Evolutionary conservation across 2,888 invertebrate genomes (phyloP), one percentile per base, ranked within the genome.

Genomic region (Hecatera dysodea): DNA sequence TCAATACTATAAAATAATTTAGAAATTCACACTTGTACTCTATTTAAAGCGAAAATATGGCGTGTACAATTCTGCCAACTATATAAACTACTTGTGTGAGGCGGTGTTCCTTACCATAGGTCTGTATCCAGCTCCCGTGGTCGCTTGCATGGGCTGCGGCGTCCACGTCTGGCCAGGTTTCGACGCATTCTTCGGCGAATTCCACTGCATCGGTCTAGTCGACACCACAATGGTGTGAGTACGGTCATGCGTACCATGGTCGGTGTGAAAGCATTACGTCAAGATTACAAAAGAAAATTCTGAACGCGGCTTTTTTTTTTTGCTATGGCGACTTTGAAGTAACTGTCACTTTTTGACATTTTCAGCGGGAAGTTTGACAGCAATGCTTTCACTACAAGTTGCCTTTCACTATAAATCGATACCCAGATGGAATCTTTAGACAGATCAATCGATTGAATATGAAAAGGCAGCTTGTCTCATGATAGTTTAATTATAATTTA

Each of bases 61-160:
- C 72, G 75, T 83, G 80, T 75, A 66, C 73, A 76, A 71, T 73
- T 83, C 72, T 74, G 72, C 61, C 62, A 72, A 63, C 55, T 70
- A 61, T 55, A 19, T 24, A 22, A 56, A 66, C 78, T 79, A 79
- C 75, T 42, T 72, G 57, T 60, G 53, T 70, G 29, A 66, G 67
- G 67, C 56, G 12, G 72, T 78, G 68, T 73, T 64, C 82, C 97
- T 97, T 96, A 98, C 98, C 98, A 98, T 98, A 75, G 98, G 98
- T 93, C 98, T 97, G 95, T 98, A 98, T 86, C 98, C 98, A 77
- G 97, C 98, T 87, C 98, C 98, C 70, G 98, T 98, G 79, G 98
- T 98, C 74, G 98, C 98, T 87, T 98, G 98, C 97, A 98, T 98
- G 50, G 98, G 98, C 93, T 98, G 98, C 78, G 98, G 98, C 86